Base-by-base conservation (phyloP, 1,140 invertebrate genomes). In the Pygmarrhopalites habei region DNA sequence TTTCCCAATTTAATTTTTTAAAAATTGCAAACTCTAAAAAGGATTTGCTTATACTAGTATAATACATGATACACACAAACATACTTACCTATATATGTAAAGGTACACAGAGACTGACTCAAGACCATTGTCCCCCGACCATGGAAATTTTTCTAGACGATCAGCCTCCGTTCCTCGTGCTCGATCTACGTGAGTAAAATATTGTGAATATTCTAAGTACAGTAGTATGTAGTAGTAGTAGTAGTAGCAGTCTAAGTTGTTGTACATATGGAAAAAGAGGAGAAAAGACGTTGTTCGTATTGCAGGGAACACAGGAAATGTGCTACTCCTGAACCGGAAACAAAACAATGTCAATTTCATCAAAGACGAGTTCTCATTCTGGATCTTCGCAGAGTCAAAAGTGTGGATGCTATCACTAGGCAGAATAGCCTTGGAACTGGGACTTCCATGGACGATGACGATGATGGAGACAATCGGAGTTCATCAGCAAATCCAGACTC, bases 71-170 rank as follows among this genome's bases (percentile, higher is more conserved):
- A n/a, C n/a, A n/a, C n/a, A n/a, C n/a, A n/a, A n/a, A n/a, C n/a
- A n/a, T n/a, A n/a, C n/a, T n/a, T n/a, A n/a, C n/a, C n/a, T n/a
- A n/a, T n/a, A n/a, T n/a, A n/a, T n/a, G n/a, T n/a, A n/a, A n/a
- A n/a, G n/a, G n/a, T 71, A 65, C 29, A 71, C 69, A 0, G 65
- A 71, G 64, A 71, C 65, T 0, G 69, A 71, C 28, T 71, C 69
- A 10, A 64, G 69, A 5, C 69, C 69, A 2, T n/a, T 60, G 7
- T 62, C 62, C 21, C 69, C 69, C 3, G 63, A 66, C 17, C 29
- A 53, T 32, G 55, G 47, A 26, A 47, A 55, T 30, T 3, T 12
- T 19, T 23, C 29, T 28, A 26, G 47, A 2, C 28, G 55, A 35
- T 57, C 52, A 5, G 53, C 53, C 1, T 59, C 63, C 7, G 47